These are phyloP conservation scores for Lobophora halterata DNA, from an alignment of 2,888 invertebrate species.

Conservation along the genomic window DNA sequence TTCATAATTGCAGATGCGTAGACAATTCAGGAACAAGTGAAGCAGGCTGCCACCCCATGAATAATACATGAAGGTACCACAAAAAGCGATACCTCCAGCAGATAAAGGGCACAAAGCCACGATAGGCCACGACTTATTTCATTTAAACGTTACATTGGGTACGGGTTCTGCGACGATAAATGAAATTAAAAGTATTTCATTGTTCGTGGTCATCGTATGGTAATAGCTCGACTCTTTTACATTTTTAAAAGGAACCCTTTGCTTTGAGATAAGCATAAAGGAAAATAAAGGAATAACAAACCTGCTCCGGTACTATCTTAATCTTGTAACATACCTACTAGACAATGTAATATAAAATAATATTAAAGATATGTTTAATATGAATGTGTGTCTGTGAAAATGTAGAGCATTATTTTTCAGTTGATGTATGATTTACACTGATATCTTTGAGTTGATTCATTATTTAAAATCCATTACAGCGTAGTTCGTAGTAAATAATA, in stretches of 20 bases:
- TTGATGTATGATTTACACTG: too few relatives aligned
- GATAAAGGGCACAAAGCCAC: slow-evolving; percentile 45
- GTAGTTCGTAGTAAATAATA: slow-evolving; percentile 67
- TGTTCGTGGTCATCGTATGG: slow-evolving; percentile 41
- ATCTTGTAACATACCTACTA: too few relatives aligned
- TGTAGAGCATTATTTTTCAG: too few relatives aligned
- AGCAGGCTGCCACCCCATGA: slow-evolving; percentile 60
- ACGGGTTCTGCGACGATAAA: slow-evolving; percentile 46
- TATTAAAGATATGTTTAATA: too few relatives aligned
- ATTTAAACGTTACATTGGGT: slow-evolving; percentile 54
- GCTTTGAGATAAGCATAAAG: too few relatives aligned
- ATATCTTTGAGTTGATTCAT: too few relatives aligned
- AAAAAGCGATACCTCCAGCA: slow-evolving; percentile 55
- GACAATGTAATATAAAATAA: too few relatives aligned
- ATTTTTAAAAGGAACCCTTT: slow-evolving; percentile 10
- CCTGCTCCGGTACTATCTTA: not conserved
- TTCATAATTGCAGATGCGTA: slow-evolving; percentile 73
- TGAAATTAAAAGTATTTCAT: slow-evolving; percentile 39
- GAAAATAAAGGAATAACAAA: not conserved
- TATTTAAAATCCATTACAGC: slow-evolving; percentile 21
- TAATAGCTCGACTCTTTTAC: slow-evolving; percentile 38
- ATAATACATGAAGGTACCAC: slow-evolving; percentile 58
- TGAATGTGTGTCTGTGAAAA: too few relatives aligned
- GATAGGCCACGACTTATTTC: slow-evolving; percentile 56
- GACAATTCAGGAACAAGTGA: slow-evolving; percentile 74